Conservation (phyloP, 2,113 vertebrate species). For the Oryzias celebensis region DNA sequence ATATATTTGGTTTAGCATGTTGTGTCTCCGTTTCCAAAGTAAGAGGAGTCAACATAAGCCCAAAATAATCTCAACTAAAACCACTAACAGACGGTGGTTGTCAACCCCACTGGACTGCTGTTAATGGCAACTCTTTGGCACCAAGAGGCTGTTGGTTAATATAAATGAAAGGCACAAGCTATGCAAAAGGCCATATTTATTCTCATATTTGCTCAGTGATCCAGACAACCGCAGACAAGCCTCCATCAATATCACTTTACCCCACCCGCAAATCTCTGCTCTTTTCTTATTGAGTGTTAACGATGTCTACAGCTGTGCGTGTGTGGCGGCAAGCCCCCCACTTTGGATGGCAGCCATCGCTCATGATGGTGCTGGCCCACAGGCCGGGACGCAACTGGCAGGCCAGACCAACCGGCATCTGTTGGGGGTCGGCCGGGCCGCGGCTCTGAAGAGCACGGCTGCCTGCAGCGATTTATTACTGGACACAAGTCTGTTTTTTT, state of each 20-base stretch:
- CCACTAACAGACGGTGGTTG: conserved; percentile 58
- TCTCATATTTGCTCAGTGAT: conserved; percentile 72
- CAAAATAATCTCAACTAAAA: conserved; percentile 35
- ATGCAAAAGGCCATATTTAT: conserved; percentile 73
- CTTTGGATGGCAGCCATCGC: conserved; percentile 61
- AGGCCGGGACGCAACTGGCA: conserved; percentile 49
- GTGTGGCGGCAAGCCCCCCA: conserved; percentile 44
- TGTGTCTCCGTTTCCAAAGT: conserved; percentile 12
- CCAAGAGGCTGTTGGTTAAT: conserved; percentile 55
- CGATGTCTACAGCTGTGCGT: conserved; percentile 67
- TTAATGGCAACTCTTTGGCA: conserved; percentile 45
- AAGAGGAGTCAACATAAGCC: conserved; percentile 17
- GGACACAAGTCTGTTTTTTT: conserved; percentile 54
- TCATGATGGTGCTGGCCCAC: conserved; percentile 65
- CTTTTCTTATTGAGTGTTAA: conserved; percentile 70
- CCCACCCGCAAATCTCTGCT: conserved; percentile 32
- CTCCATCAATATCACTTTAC: conserved; percentile 79
- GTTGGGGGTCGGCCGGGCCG: conserved; percentile 56
- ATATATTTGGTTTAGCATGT: conserved; percentile 33
- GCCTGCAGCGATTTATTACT: conserved; percentile 72
- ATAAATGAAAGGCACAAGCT: conserved; percentile 62
- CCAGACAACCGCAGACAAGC: conserved; percentile 51
- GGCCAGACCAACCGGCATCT: conserved; percentile 66
- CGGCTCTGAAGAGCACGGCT: conserved; percentile 48
- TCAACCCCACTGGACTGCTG: conserved; percentile 50